Percentiles rank a stretch among this genome's conserved stretches.
phyloP scores from a whole-genome alignment of 1,140 invertebrate species.

The Hydropsyche tenuis region DNA sequence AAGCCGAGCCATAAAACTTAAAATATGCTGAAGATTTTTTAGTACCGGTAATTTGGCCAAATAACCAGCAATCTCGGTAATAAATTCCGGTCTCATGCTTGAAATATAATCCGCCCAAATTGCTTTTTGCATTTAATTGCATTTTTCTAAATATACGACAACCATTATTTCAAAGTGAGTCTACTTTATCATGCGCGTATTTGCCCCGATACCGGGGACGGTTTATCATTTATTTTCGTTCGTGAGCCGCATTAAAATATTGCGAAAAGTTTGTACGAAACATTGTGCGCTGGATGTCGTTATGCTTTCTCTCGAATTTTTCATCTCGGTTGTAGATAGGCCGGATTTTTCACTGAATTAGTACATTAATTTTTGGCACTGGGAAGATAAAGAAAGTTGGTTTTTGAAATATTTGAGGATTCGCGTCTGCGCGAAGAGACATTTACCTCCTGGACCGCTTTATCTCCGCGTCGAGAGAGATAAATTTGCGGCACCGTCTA shows the following conservation, averaged over 20 bases:
- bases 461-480: conserved; percentile 33
- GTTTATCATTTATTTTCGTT: too few relatives aligned
- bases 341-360: conserved; percentile 6
- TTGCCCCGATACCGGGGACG: too few relatives aligned
- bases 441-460: conserved; percentile 30
- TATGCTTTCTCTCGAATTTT: not conserved
- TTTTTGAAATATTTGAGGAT: conserved; percentile 29
- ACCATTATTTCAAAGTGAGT: too few relatives aligned
- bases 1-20: conserved; percentile 8
- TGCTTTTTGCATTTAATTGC: conserved; percentile 19
- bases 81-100: conserved; percentile 26
- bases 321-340: not conserved
- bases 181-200: too few relatives aligned
- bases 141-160: not conserved
- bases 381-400: conserved; percentile 12
- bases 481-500: conserved; percentile 39
- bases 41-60: conserved; percentile 25
- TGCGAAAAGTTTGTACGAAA: too few relatives aligned
- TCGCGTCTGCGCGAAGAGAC: conserved; percentile 6
- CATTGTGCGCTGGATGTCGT: not conserved
- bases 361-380: conserved; percentile 11
- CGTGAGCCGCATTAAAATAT: too few relatives aligned
- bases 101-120: conserved; percentile 22
- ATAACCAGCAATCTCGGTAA: conserved; percentile 28
- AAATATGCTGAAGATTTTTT: conserved; percentile 26